Base-by-base conservation (phyloP, 2,113 vertebrate genomes). In the Ptyas mucosa region DNA sequence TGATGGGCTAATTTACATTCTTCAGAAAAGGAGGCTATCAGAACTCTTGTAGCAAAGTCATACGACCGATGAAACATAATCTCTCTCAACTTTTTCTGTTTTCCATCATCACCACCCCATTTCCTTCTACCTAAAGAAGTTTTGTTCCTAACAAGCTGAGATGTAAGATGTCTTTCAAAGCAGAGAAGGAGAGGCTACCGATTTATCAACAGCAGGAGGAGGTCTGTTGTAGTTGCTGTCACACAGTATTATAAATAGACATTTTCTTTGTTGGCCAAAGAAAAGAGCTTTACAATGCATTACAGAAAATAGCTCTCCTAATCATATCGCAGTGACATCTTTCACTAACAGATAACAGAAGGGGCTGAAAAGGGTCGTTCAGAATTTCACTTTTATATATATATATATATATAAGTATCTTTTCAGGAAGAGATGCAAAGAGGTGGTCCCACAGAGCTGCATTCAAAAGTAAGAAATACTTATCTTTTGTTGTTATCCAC, bases 1-100 rank as follows among this genome's bases (percentile, higher is more conserved):
- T 96, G 97, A 97, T 95, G 88, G 93, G 23, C 85, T 96, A 93
- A 97, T 95, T 97, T 96, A 97, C 96, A 97, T 96, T 94, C 94
- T 96, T 96, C 93, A 95, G 93, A 96, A 98, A 97, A 89, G 93
- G 91, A 92, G 93, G 91, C 95, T 94, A 96, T 94, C 96, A 92
- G 81, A 91, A 95, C 85, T 97, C 90, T 94, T 95, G 87, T 94
- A 96, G 93, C 93, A 94, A 14, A 95, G 89, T 34, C 94, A 90
- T 94, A 96, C 92, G 93, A 95, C 95, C 97, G 90, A 95, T 95
- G 91, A 97, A 97, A 96, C 95, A 96, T 91, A 96, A 94, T 96
- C 94, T 94, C 93, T 97, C 89, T 81, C 91, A 51, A 93, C 94
- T 96, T 64, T 93, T 97, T 95, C 39, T 96, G 87, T 53, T 96